Conservation (phyloP, 1,140 invertebrate genomes). For the Asobara japonica region DNA sequence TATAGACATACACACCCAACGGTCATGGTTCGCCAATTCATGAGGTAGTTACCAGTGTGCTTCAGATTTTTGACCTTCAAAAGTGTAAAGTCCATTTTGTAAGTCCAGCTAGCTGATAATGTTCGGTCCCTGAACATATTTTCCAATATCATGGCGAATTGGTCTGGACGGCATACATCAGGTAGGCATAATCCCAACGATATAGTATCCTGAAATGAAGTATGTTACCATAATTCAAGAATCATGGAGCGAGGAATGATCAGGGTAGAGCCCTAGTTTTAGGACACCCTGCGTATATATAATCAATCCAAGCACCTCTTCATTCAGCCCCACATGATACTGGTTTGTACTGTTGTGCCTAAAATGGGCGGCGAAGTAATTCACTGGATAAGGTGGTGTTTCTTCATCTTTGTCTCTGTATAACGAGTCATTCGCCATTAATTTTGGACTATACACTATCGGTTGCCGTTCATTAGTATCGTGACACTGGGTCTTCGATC, state of each 20-base stretch:
- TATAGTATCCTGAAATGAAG: conserved; percentile 50
- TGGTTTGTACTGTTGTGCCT: conserved; percentile 63
- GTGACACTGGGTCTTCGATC: conserved; percentile 58
- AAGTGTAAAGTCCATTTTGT: conserved; percentile 48
- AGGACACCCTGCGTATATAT: no score
- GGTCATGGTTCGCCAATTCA: conserved; percentile 21
- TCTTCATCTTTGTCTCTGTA: conserved; percentile 51
- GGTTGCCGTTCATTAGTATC: conserved; percentile 46
- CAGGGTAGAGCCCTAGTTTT: no score
- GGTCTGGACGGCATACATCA: conserved; percentile 44
- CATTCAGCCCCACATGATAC: conserved; percentile 51
- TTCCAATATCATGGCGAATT: conserved; percentile 47
- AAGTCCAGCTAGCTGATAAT: conserved; percentile 48
- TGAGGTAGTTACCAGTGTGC: conserved; percentile 49
- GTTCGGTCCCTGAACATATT: conserved; percentile 46
- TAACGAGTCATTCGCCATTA: conserved; percentile 46
- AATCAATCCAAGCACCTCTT: conserved; percentile 56
- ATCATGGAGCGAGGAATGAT: no score
- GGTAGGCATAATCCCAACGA: conserved; percentile 59
- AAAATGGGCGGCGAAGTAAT: conserved; percentile 58
- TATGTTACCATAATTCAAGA: not conserved
- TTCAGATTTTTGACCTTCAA: conserved; percentile 47
- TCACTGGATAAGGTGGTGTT: conserved; percentile 57
- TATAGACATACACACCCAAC: conserved; percentile 40
- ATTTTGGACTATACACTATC: conserved; percentile 41